Percentiles rank a stretch among this genome's conserved stretches.
Conservation (phyloP, 1,140 invertebrate genomes). For the Pseudoatta argentina region DNA sequence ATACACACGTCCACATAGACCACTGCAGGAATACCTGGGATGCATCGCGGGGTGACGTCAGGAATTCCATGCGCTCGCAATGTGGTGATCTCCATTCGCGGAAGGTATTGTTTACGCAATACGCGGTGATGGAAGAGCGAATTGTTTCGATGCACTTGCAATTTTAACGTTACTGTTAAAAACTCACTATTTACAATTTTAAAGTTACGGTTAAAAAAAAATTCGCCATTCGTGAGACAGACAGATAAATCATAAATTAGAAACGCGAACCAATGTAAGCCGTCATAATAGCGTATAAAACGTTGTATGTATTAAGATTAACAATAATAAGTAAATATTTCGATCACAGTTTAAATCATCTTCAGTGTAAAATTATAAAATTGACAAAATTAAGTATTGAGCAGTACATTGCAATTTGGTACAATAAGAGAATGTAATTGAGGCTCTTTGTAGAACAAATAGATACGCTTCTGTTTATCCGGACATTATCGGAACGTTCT, state of each 20-base stretch:
- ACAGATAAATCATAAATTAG: neutral
- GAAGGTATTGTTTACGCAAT: slow-evolving; percentile 26
- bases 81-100: slow-evolving; percentile 20
- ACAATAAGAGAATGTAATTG: too few relatives aligned
- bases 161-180: slow-evolving; percentile 14
- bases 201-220: neutral
- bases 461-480: neutral
- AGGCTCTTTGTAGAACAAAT: too few relatives aligned
- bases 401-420: too few relatives aligned
- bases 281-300: too few relatives aligned
- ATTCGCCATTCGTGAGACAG: neutral
- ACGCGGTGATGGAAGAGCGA: neutral
- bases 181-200: neutral
- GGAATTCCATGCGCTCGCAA: slow-evolving; percentile 47
- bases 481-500: neutral
- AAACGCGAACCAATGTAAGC: too few relatives aligned
- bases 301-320: too few relatives aligned
- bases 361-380: too few relatives aligned
- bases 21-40: slow-evolving; percentile 46
- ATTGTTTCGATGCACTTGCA: slow-evolving; percentile 11
- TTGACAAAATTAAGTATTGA: too few relatives aligned
- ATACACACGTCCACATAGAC: slow-evolving; percentile 21
- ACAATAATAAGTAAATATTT: too few relatives aligned
- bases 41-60: slow-evolving; percentile 44
- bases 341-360: too few relatives aligned